Base-by-base conservation (phyloP, 2,113 vertebrate genomes). In the Hemiscyllium ocellatum region DNA sequence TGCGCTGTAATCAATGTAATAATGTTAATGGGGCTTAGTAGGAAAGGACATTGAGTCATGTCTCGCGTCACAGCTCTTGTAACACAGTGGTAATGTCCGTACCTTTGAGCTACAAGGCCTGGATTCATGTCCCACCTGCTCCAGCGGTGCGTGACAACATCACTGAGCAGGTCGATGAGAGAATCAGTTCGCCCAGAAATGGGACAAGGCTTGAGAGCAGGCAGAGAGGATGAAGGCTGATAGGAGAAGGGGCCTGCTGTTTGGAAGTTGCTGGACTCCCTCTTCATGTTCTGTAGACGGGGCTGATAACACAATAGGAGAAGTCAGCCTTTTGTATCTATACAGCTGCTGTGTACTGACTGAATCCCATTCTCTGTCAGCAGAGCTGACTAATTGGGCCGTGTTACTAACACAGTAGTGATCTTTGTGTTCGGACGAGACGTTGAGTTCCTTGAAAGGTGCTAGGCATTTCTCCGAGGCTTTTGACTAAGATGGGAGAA, bases 351-450 rank as follows among this genome's bases (percentile, higher is more conserved):
- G 37, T 6, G 37, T 3, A 42, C 37, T 83, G 80, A 20, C 50
- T 37, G 90, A 42, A 66, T 68, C 7, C 19, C 61, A 12, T 65
- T 68, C 3, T 42, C 5, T 33, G 87, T 52, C 33, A 68, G 0
- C 90, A 33, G 65, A 37, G 61, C n/a, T 94, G 90, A 94, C 29
- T 37, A 68, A 94, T 66, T 37, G 65, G 61, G 90, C 33, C 20
- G 33, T 20, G 13, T 3, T 22, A 42, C 47, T 56, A 24, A 3
- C 80, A 90, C 56, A 52, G 29, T 33, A 65, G 61, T 42, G n/a
- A 68, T 94, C 90, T 94, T 94, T 94, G 90, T 94, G 22, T 94
- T 94, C 90, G 20, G 42, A 22, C 90, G 42, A 94, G 29, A n/a
- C 33, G 13, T 42, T 37, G n/a, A 24, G 33, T 37, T 94, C n/a